Percentiles rank a stretch among this genome's conserved stretches.
Conservation (phyloP, 2,888 invertebrate species). For the Tanypteryx hageni region DNA sequence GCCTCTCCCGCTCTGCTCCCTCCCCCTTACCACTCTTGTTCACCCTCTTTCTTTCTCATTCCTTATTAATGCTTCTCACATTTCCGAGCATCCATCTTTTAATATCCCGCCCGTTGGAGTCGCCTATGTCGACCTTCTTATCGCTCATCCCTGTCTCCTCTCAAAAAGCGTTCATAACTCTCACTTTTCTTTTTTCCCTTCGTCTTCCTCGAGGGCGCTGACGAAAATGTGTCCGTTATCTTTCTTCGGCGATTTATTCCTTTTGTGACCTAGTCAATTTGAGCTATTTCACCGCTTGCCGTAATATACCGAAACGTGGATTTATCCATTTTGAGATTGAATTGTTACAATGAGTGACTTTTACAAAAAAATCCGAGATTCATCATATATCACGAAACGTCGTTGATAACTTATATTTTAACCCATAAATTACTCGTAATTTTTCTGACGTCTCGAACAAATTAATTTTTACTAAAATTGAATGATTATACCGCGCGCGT, state of each 20-base stretch:
- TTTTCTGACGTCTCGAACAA: too few relatives aligned
- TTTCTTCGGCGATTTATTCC: too few relatives aligned
- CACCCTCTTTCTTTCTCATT: neutral
- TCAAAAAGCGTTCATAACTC: neutral
- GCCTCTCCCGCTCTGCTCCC: neutral
- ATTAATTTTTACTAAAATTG: too few relatives aligned
- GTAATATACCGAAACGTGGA: too few relatives aligned
- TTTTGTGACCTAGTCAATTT: neutral
- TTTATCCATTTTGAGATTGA: too few relatives aligned
- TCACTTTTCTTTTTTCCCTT: neutral
- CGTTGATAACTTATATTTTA: too few relatives aligned
- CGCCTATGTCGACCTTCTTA: neutral
- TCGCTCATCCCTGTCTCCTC: neutral
- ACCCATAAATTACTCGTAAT: too few relatives aligned
- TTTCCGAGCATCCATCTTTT: slow-evolving; percentile 36
- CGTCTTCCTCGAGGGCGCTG: neutral
- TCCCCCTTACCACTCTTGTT: neutral
- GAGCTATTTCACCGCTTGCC: too few relatives aligned
- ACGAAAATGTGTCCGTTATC: neutral
- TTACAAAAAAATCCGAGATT: too few relatives aligned
- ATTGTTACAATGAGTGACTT: too few relatives aligned
- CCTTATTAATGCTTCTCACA: slow-evolving; percentile 2
- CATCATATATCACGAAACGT: too few relatives aligned
- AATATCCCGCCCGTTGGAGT: slow-evolving; percentile 36
- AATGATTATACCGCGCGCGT: too few relatives aligned